A percentile compares a stretch with the other conserved stretches of the same genome.
phyloP scores from a whole-genome alignment of 2,888 invertebrate genomes.

The Thymelicus sylvestris region DNA sequence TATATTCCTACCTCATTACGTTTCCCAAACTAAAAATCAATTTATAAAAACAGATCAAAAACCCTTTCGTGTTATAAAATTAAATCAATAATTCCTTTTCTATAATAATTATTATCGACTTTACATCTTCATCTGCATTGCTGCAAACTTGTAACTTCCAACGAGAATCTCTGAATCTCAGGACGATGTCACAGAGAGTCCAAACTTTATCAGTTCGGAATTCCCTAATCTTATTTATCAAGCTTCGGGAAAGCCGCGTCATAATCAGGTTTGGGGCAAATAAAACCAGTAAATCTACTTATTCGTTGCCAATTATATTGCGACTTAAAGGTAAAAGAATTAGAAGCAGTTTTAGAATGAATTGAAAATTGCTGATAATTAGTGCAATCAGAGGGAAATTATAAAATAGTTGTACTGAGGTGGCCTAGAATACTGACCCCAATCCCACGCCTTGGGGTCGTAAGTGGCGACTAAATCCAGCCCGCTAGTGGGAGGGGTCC shows the following conservation, averaged over 20 bases:
- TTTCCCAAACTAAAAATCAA: no score
- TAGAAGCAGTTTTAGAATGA: slow-evolving; percentile 12
- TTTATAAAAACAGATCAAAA: no score
- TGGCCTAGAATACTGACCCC: no score
- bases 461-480: no score
- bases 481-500: no score
- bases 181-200: slow-evolving; percentile 28
- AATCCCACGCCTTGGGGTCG: no score
- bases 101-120: not conserved
- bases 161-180: slow-evolving; percentile 13
- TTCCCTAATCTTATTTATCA: slow-evolving; percentile 38
- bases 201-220: slow-evolving; percentile 27
- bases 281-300: slow-evolving; percentile 29
- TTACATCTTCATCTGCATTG: slow-evolving; percentile 1
- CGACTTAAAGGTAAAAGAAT: slow-evolving; percentile 16
- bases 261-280: slow-evolving; percentile 32
- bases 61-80: no score
- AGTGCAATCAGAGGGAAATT: slow-evolving; percentile 14
- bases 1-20: no score
- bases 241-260: slow-evolving; percentile 32
- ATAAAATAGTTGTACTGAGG: no score
- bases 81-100: no score
- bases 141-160: slow-evolving; percentile 27
- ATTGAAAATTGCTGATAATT: slow-evolving; percentile 24
- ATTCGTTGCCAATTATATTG: slow-evolving; percentile 24